Conservation (phyloP, 2,113 vertebrate species). For the Anolis sagrei region DNA sequence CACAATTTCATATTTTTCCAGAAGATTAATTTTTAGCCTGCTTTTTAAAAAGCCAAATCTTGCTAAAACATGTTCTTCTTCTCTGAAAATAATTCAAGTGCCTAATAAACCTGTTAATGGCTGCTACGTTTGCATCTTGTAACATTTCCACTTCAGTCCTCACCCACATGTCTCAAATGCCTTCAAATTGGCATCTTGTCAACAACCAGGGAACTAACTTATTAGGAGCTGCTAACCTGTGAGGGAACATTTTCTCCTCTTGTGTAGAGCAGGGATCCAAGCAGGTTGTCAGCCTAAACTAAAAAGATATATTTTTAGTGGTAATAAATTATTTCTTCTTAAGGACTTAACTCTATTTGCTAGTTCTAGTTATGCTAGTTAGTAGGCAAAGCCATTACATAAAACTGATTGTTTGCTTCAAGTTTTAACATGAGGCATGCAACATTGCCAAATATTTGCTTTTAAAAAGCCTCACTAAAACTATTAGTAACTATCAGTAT, state of each 20-base stretch:
- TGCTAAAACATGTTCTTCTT: not conserved
- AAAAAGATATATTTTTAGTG: not conserved
- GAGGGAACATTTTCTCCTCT: too few species aligned
- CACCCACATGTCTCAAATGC: not conserved
- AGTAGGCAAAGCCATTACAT: not conserved
- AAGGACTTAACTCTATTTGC: not conserved
- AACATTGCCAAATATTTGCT: slow-evolving; percentile 21
- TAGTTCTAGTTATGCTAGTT: not conserved
- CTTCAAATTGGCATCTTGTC: not conserved
- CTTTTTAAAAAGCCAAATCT: not conserved
- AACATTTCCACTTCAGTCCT: not conserved
- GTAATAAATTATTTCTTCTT: rapidly evolving
- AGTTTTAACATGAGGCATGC: slow-evolving; percentile 15
- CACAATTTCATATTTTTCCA: not conserved
- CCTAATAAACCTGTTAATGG: not conserved
- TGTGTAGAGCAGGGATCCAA: not conserved
- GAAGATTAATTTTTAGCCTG: not conserved
- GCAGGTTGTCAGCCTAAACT: not conserved
- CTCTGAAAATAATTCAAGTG: not conserved
- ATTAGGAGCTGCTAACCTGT: not conserved
- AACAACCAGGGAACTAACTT: not conserved
- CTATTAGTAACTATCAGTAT: slow-evolving; percentile 3
- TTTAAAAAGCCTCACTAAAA: slow-evolving; percentile 4
- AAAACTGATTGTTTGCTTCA: not conserved
- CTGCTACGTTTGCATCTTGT: not conserved